phyloP scores from a whole-genome alignment of 2,888 invertebrate genomes.

The Oscheius sp. region DNA sequence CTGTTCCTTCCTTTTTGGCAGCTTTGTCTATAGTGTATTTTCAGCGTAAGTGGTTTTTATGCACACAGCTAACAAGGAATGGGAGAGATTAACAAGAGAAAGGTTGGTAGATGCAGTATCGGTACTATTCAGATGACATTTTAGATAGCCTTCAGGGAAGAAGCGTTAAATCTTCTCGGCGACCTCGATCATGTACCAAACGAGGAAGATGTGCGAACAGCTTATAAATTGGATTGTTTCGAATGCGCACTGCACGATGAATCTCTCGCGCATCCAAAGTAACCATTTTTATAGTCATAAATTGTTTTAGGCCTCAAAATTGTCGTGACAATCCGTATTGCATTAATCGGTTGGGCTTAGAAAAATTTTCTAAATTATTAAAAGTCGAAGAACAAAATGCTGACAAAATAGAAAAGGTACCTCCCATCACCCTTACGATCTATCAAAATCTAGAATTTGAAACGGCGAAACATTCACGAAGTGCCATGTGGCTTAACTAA shows the following conservation, averaged over 20 bases:
- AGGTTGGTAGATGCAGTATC: slow-evolving; percentile 17
- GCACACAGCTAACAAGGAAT: neutral
- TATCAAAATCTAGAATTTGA: slow-evolving; percentile 41
- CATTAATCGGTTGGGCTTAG: slow-evolving; percentile 65
- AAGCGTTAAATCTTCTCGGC: slow-evolving; percentile 40
- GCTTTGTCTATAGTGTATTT: neutral
- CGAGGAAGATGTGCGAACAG: slow-evolving; percentile 41
- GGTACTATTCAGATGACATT: neutral
- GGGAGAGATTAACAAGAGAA: slow-evolving; percentile 38
- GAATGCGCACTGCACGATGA: slow-evolving; percentile 54
- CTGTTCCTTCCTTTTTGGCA: neutral
- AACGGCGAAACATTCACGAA: slow-evolving; percentile 55
- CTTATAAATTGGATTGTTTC: slow-evolving; percentile 53
- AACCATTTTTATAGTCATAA: slow-evolving; percentile 6
- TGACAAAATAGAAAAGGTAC: slow-evolving; percentile 44
- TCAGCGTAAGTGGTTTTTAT: neutral
- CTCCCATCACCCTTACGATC: slow-evolving; percentile 1
- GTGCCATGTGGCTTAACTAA: slow-evolving; percentile 69
- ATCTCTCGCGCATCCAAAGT: slow-evolving; percentile 58
- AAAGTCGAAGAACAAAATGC: slow-evolving; percentile 44
- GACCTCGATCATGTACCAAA: slow-evolving; percentile 16
- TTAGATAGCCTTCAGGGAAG: slow-evolving; percentile 45
- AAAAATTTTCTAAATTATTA: slow-evolving; percentile 69
- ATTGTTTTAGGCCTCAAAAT: slow-evolving; percentile 41
- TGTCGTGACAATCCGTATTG: slow-evolving; percentile 69